These are phyloP conservation scores for Xylocopa sonorina DNA, from an alignment of 1,140 invertebrate species.

Conservation along the genomic window DNA sequence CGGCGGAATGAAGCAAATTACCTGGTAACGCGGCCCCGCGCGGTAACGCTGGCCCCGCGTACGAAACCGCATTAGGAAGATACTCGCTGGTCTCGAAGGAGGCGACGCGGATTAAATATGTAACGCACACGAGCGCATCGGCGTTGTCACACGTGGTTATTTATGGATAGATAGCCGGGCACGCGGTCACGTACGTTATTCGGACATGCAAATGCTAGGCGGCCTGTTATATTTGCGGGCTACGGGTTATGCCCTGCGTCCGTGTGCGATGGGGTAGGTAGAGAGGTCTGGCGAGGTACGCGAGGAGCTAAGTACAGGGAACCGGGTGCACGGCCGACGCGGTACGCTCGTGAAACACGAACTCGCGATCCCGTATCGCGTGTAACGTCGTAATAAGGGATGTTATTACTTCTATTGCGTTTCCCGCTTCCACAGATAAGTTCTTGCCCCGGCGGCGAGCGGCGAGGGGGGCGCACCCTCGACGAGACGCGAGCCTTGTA, in stretches of 20 bases:
- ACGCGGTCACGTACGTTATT: conserved; percentile 33
- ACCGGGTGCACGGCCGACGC: conserved; percentile 51
- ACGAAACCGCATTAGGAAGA: conserved; percentile 38
- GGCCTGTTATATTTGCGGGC: background rate
- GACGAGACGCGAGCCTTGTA: background rate
- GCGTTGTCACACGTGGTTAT: conserved; percentile 38
- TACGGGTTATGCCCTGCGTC: too few species aligned
- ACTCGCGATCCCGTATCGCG: conserved; percentile 66
- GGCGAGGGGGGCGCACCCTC: conserved; percentile 19
- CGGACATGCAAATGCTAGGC: conserved; percentile 13
- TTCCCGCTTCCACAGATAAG: conserved; percentile 66
- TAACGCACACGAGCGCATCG: conserved; percentile 20
- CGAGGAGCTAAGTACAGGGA: conserved; percentile 56
- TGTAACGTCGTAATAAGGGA: conserved; percentile 70
- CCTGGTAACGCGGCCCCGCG: background rate
- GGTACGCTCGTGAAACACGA: conserved; percentile 64
- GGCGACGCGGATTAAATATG: conserved; percentile 42
- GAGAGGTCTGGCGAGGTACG: too few species aligned
- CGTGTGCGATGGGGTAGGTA: too few species aligned
- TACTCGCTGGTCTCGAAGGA: conserved; percentile 15
- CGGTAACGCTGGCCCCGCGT: conserved; percentile 4
- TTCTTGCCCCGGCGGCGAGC: conserved; percentile 37
- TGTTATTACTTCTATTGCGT: conserved; percentile 70
- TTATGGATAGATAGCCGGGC: conserved; percentile 41
- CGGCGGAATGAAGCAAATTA: conserved; percentile 19